These are phyloP conservation scores for Prolemur simus DNA, from an alignment of 2,113 vertebrate species.

Conservation along the genomic window DNA sequence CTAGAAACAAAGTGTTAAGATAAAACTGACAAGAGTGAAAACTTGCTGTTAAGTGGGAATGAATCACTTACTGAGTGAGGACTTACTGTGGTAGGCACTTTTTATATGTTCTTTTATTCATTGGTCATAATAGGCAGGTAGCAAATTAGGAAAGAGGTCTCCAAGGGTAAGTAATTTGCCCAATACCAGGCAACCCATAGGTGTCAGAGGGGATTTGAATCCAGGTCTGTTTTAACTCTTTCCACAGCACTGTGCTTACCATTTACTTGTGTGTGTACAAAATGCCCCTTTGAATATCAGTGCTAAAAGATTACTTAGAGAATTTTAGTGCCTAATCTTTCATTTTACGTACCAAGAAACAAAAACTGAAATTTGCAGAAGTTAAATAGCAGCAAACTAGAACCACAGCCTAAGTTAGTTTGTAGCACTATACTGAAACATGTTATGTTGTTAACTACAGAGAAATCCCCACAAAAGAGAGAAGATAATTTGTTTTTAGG, in stretches of 20 bases:
- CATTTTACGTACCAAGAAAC: neutral
- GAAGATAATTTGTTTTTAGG: neutral
- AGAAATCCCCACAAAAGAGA: neutral
- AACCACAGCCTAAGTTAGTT: neutral
- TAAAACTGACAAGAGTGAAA: neutral
- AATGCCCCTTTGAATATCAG: neutral
- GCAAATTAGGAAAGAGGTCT: neutral
- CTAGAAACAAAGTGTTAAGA: neutral
- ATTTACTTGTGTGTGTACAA: neutral
- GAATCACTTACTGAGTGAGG: neutral
- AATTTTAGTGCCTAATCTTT: neutral
- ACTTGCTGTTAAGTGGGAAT: neutral
- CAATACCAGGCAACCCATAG: neutral
- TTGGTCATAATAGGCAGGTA: neutral
- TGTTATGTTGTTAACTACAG: neutral
- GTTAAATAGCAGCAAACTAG: neutral
- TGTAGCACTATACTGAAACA: neutral
- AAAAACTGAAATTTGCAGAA: conserved; percentile 33
- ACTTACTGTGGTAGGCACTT: neutral
- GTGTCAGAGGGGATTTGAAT: neutral
- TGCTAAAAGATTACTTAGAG: neutral
- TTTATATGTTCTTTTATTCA: neutral
- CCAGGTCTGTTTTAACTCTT: neutral
- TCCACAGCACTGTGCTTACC: neutral
- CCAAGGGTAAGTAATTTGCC: neutral